Conservation (phyloP, 2,797 vertebrate genomes). For the Miichthys miiuy region DNA sequence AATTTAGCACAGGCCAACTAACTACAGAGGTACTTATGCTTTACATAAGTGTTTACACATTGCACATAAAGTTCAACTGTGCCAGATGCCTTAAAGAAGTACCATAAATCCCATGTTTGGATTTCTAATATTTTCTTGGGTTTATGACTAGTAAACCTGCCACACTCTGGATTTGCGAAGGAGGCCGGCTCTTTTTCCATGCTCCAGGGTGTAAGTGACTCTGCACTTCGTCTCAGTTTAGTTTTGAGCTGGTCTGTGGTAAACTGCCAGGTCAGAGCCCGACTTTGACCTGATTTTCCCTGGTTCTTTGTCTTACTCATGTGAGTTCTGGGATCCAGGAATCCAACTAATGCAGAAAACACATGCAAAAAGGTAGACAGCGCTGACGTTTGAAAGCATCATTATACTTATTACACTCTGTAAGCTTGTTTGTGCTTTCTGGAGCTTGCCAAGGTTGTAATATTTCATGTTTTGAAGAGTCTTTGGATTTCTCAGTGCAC, state of each 20-base stretch:
- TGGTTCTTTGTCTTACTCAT: conserved; percentile 34
- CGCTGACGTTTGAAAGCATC: conserved; percentile 15
- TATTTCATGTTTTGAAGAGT: background rate
- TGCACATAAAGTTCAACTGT: conserved; percentile 61
- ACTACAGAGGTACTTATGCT: conserved; percentile 45
- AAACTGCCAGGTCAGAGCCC: conserved; percentile 56
- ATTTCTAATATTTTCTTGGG: conserved; percentile 67
- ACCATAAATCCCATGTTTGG: conserved; percentile 70
- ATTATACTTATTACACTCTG: background rate
- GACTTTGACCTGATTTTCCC: conserved; percentile 55
- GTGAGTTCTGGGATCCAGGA: conserved; percentile 39
- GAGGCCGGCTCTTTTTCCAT: conserved; percentile 61
- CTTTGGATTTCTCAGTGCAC: background rate
- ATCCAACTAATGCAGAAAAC: conserved; percentile 39
- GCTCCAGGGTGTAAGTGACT: conserved; percentile 70
- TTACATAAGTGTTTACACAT: conserved; percentile 72
- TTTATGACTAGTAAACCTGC: conserved; percentile 74
- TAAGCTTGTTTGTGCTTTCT: background rate
- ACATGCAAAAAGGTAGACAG: conserved; percentile 13
- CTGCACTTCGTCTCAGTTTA: conserved; percentile 51
- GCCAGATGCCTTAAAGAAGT: conserved; percentile 66
- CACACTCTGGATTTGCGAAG: conserved; percentile 49
- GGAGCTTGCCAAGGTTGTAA: conserved; percentile 1
- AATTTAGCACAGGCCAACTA: conserved; percentile 39
- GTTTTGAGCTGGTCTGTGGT: conserved; percentile 53